A percentile compares a stretch with the other conserved stretches of the same genome.
These are phyloP conservation scores for Gambusia holbrooki DNA, from an alignment of 2,113 vertebrate genomes.

Conservation along the genomic window DNA sequence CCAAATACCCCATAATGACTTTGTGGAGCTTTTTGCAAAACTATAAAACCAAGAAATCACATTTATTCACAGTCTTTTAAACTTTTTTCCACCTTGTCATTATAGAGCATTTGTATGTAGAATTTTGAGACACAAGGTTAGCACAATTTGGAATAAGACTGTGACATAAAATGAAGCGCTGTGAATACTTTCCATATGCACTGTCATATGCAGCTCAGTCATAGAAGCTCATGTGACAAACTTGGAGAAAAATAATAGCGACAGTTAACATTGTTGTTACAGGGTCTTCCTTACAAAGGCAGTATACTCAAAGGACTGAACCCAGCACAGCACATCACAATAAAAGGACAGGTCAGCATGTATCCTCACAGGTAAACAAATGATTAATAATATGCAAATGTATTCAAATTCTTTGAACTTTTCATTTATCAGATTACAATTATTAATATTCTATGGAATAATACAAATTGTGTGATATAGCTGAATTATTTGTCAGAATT, in stretches of 20 bases:
- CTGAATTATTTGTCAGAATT: not conserved
- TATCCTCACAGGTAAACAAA: slow-evolving; percentile 85
- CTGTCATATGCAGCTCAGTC: not conserved
- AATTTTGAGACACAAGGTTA: no score
- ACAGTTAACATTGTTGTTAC: slow-evolving; percentile 38
- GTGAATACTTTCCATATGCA: no score
- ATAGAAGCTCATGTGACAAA: not conserved
- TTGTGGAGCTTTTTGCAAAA: no score
- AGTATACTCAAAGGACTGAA: slow-evolving; percentile 83
- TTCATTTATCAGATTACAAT: not conserved
- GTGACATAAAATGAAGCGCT: no score
- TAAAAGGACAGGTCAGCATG: slow-evolving; percentile 89
- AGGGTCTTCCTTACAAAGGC: slow-evolving; percentile 88
- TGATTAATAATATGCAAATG: not conserved
- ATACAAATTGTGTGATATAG: not conserved
- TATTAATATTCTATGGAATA: not conserved
- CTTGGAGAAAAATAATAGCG: not conserved
- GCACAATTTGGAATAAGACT: no score
- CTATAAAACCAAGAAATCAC: no score
- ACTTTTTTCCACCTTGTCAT: no score
- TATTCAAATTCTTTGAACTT: not conserved
- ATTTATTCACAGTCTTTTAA: no score
- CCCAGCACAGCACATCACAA: slow-evolving; percentile 85
- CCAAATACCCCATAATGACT: no score
- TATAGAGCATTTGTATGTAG: no score